These are phyloP conservation scores for Brachionus angularis DNA, from an alignment of 1,140 invertebrate species.

Conservation along the genomic window DNA sequence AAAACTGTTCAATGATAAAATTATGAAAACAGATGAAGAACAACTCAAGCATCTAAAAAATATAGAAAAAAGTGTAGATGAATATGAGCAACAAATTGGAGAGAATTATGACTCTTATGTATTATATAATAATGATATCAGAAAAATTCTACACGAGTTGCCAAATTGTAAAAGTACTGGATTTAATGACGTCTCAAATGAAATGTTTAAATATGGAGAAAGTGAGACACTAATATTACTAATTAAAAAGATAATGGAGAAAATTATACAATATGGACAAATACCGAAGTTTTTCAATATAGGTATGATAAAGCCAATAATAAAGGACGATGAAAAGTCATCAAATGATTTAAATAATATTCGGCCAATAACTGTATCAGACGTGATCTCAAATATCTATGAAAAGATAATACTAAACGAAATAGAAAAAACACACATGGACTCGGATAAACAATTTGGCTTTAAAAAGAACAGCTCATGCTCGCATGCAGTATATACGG, in stretches of 20 bases:
- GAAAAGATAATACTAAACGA: background rate
- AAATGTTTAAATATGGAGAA: constrained; percentile 19
- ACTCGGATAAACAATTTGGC: background rate
- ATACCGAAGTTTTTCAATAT: constrained; percentile 6
- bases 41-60: background rate
- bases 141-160: background rate
- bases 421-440: background rate
- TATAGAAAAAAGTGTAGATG: background rate
- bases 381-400: constrained; percentile 6
- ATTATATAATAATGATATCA: background rate
- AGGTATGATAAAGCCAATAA: background rate
- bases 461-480: constrained; percentile 5
- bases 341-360: constrained; percentile 4
- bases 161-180: background rate
- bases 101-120: background rate
- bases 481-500: background rate
- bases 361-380: constrained; percentile 12
- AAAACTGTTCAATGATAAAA: constrained; percentile 14
- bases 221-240: background rate
- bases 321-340: background rate
- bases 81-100: background rate
- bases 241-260: background rate
- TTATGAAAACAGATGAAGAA: background rate
- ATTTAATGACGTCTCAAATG: constrained; percentile 5
- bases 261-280: background rate